These are phyloP conservation scores for Melanostigma gelatinosum DNA, from an alignment of 2,113 vertebrate species.

Conservation along the genomic window DNA sequence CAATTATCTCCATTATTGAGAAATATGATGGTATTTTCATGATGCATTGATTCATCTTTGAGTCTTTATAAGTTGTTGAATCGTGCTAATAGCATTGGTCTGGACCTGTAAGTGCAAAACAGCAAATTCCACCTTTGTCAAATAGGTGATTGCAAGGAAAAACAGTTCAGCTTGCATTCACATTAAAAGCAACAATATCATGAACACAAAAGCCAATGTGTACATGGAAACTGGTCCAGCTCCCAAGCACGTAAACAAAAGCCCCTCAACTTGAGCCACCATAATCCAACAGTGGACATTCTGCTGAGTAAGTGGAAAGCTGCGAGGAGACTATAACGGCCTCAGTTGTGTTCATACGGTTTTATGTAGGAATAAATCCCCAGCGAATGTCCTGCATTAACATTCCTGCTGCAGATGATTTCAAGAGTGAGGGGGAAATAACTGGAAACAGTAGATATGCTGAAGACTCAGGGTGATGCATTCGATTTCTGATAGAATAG, in stretches of 20 bases:
- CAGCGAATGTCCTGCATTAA: conserved; percentile 40
- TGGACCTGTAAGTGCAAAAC: background rate
- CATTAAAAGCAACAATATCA: background rate
- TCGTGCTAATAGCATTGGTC: background rate
- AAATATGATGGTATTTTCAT: background rate
- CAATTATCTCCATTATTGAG: background rate
- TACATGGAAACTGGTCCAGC: background rate
- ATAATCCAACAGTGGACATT: background rate
- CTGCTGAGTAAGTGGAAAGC: conserved; percentile 51
- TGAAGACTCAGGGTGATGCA: conserved; percentile 32
- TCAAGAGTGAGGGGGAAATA: conserved; percentile 32
- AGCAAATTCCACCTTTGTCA: background rate
- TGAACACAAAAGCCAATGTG: background rate
- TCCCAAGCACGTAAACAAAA: conserved; percentile 17
- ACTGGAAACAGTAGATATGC: conserved; percentile 43
- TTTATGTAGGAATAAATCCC: conserved; percentile 45
- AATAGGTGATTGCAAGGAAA: background rate
- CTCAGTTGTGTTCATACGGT: conserved; percentile 23
- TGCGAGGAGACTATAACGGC: conserved; percentile 21
- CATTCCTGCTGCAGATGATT: conserved; percentile 52
- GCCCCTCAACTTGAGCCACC: conserved; percentile 16
- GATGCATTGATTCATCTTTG: background rate
- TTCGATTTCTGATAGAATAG: conserved; percentile 54
- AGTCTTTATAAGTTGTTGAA: background rate
- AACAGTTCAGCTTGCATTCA: background rate